Base-by-base conservation (phyloP, 2,888 invertebrate species). In the Chrysodeixis includens region DNA sequence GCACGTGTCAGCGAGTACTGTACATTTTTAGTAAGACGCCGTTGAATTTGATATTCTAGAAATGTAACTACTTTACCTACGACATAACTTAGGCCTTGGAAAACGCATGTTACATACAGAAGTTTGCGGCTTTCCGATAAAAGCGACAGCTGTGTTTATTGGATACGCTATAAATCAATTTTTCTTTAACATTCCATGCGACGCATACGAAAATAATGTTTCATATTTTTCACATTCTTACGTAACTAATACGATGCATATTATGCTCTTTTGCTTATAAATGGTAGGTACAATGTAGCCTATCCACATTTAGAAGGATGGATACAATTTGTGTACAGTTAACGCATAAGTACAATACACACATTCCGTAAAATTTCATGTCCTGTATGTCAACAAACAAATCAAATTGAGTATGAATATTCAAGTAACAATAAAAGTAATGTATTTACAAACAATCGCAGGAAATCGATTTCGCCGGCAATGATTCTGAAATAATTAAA, bases 371-470 rank as follows among this genome's bases (percentile, higher is more conserved):
- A 4, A 30, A 66, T 63, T 62, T 46, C 35, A 56, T 53, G 44
- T 63, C 30, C 8, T 66, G 10, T 56, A 52, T 64, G 66, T 59
- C 62, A 74, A 78, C 61, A 67, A 55, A 78, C 63, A 69, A 55
- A 59, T 8, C 18, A 61, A 56, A 52, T 53, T 0, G n/a, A 16
- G 8, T 40, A 20, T 69, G 59, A 71, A 56, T 66, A 74, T 65
- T 66, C 68, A 51, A 58, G 14, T 44, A 40, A 65, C 57, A 49
- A 60, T 64, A 46, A 35, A 49, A 58, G 49, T 35, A 56, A 63
- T 52, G 54, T 82, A 82, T 83, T 78, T 76, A 69, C 69, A 66
- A 77, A 78, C 77, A 81, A 81, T 66, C 66, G 55, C 49, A 81
- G 77, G 79, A 74, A 79, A 78, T 80, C 81, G 61, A 63, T 86